Evolutionary conservation across 2,797 vertebrate genomes (phyloP).

Genomic region (Parambassis ranga): DNA sequence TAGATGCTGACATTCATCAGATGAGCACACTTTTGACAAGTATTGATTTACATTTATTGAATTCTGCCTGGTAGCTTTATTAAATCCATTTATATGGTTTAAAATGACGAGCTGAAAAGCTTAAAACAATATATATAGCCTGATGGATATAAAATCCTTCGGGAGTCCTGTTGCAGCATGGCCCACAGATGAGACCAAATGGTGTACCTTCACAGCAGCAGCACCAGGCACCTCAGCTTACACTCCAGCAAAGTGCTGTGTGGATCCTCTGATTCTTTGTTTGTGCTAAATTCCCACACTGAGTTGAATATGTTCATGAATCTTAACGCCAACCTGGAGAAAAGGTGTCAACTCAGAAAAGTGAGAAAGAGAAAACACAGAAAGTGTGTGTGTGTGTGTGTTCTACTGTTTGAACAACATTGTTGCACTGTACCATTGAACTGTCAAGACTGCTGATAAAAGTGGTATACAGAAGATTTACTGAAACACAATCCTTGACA

Average conservation of each 20-base stretch:
- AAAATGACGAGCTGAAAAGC: constrained; percentile 8
- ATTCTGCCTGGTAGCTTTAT: neutral
- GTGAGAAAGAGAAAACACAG: too few species aligned
- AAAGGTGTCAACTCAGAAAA: neutral
- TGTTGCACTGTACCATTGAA: neutral
- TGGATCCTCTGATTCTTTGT: neutral
- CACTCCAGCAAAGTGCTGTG: neutral
- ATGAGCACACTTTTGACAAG: constrained; percentile 17
- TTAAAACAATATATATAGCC: neutral
- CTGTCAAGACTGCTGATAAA: constrained; percentile 1
- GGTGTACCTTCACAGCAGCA: neutral
- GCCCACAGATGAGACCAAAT: constrained; percentile 22
- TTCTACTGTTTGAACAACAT: neutral
- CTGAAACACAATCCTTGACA: constrained; percentile 18
- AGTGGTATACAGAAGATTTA: neutral
- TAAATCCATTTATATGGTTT: neutral
- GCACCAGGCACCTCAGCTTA: neutral
- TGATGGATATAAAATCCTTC: neutral
- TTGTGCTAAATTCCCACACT: constrained; percentile 4
- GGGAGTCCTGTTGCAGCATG: neutral
- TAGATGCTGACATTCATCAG: neutral
- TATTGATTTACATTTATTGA: constrained; percentile 10
- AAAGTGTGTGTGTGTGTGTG: neutral
- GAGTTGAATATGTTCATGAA: constrained; percentile 21
- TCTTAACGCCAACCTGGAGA: neutral